Evolutionary conservation across 2,888 invertebrate species (phyloP), one percentile per base, ranked within the genome.

Genomic region (Mallateleia sp.): DNA sequence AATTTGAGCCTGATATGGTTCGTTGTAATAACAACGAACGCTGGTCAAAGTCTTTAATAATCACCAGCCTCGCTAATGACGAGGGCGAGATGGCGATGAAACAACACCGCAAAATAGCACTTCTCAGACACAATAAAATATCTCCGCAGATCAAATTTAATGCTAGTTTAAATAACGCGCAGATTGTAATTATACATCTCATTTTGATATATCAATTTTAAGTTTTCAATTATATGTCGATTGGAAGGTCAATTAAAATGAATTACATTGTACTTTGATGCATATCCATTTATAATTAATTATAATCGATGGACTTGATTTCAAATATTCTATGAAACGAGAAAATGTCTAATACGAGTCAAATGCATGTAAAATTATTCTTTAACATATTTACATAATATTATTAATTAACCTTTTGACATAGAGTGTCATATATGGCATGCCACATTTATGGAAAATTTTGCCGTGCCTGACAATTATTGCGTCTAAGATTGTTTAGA

Each of bases 51-150:
- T 82, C 86, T 82, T 72, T 67, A 67, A 67, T 77, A 87, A 87
- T 87, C 85, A 77, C 52, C n/a, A 54, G 69, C 80, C 38, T 75
- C 56, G 74, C 79, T 87, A 87, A 83, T 87, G 87, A 87, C 78
- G 83, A 79, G 71, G 74, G 54, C 34, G 72, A 72, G 66, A 79
- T n/a, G n/a, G n/a, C n/a, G n/a, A n/a, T n/a, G 79, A 79, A 87
- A 83, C 38, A 71, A 67, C 82, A 54, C 58, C 62, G 71, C 69
- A 72, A 71, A 79, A 77, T 79, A 82, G 72, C 86, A 66, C 56
- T 52, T 72, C 67, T 38, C 42, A 18, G 64, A 22, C 58, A 32
- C 52, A 67, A 72, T 66, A 80, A 85, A 75, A 66, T 34, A 67
- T 34, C 50, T 18, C 22, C 38, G 28, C 20, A 1, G 25, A 60